phyloP scores from a whole-genome alignment of 64 coral and sea anemone genomes.

The Montipora capricornis region DNA sequence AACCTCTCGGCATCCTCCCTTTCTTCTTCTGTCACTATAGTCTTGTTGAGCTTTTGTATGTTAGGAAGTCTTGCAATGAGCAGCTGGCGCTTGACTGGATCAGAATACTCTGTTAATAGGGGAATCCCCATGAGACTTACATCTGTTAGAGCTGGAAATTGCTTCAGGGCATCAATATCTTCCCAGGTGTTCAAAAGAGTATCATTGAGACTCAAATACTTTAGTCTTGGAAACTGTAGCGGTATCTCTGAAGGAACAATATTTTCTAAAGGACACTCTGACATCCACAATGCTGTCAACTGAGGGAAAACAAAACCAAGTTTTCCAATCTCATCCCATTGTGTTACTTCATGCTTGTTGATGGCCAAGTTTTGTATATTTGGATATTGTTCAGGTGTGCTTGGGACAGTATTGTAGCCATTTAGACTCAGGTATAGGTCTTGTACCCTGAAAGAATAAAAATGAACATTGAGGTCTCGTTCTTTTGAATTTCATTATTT shows the following conservation, averaged over 20 bases:
- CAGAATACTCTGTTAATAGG: constrained; percentile 54
- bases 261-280: constrained; percentile 75
- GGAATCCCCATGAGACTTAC: constrained; percentile 87
- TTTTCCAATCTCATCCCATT: constrained; percentile 83
- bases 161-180: constrained; percentile 84
- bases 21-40: constrained; percentile 62
- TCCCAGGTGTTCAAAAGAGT: constrained; percentile 73
- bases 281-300: constrained; percentile 77
- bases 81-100: constrained; percentile 70
- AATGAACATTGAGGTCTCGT: background rate
- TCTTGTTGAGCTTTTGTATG: constrained; percentile 86
- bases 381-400: constrained; percentile 37
- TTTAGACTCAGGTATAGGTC: constrained; percentile 90
- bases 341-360: constrained; percentile 70
- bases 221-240: constrained; percentile 73
- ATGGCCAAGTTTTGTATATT: constrained; percentile 78
- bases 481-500: background rate
- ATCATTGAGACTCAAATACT: constrained; percentile 72
- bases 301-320: constrained; percentile 80
- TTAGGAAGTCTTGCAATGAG: constrained; percentile 90
- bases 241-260: background rate
- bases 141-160: constrained; percentile 71
- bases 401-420: constrained; percentile 75
- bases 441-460: constrained; percentile 42
- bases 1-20: constrained; percentile 88